Evolutionary conservation across 1,140 invertebrate species (phyloP), one percentile per base, ranked within the genome.

Genomic region (Drosophila navojoa): DNA sequence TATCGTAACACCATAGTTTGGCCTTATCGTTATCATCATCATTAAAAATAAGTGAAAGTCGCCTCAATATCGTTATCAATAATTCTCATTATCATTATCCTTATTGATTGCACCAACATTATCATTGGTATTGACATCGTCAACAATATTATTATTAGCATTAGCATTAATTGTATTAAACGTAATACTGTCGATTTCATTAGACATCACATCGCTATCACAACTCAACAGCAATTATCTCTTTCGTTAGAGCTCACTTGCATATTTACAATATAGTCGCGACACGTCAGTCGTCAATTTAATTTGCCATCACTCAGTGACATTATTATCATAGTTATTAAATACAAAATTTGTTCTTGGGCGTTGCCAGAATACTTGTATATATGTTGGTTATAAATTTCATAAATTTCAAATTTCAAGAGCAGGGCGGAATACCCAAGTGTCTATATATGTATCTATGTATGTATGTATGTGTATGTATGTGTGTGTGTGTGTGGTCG

Each of bases 251-350:
- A 6, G n/a, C 5, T 4, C 15, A 44, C 19, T 22, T 22, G 19
- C 19, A 22, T 22, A 22, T 22, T 1, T 22, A 22, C 19, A 2
- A 22, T 22, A 22, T 22, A 2, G 19, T 22, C 2, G 19, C 19
- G 15, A 15, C 10, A 13, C 13, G 19, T 45, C 15, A 45, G 19
- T 16, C n/a, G 16, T 44, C 13, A 16, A 1, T 16, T 9, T 16
- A n/a, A 44, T 44, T 44, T 42, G 4, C 4, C 42, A 44, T 44
- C 5, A 2, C 1, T n/a, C 11, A 42, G 15, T 42, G 13, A 2
- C 42, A 44, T 15, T 44, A 44, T 54, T n/a, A 22, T 52, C 13
- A 27, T 54, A 54, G 66, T 66, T 66, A 47, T 32, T 10, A 32
- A 32, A 32, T 6, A 9, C 9, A 32, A 32, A 32, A 2, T 32